phyloP scores from a whole-genome alignment of 2,888 invertebrate species.

The Archips crataeganus region DNA sequence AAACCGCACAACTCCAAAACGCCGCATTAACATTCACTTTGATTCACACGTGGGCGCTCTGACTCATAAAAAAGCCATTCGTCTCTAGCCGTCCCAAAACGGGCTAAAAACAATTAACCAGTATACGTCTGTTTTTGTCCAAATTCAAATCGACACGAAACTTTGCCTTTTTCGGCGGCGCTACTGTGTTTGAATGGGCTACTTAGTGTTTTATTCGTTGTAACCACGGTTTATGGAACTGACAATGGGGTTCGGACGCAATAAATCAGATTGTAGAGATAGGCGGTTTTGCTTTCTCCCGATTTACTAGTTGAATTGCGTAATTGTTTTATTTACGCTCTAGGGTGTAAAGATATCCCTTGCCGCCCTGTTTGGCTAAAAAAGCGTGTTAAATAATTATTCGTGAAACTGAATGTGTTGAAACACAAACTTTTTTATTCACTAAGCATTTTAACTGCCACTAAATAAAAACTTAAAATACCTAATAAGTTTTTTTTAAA shows the following conservation, averaged over 20 bases:
- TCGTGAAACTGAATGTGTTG: no score
- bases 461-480: no score
- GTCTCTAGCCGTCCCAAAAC: constrained; percentile 49
- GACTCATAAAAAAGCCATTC: constrained; percentile 6
- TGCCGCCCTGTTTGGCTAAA: neutral
- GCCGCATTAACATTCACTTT: constrained; percentile 1
- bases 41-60: constrained; percentile 18
- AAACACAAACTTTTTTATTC: no score
- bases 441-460: no score
- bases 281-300: constrained; percentile 40
- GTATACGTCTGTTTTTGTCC: constrained; percentile 60
- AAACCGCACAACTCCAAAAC: constrained; percentile 1
- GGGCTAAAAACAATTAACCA: constrained; percentile 50
- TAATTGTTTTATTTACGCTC: constrained; percentile 14
- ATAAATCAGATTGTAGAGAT: constrained; percentile 41
- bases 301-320: constrained; percentile 26
- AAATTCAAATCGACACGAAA: constrained; percentile 59
- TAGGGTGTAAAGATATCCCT: neutral
- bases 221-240: constrained; percentile 40
- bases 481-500: no score
- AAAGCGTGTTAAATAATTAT: no score
- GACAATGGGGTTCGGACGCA: constrained; percentile 40
- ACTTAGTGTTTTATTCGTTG: constrained; percentile 50
- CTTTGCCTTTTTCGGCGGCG: constrained; percentile 55
- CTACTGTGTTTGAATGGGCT: constrained; percentile 62